Percentiles rank a stretch among this genome's conserved stretches.
phyloP scores from a whole-genome alignment of 2,113 vertebrate genomes.

The Scopus umbretta region DNA sequence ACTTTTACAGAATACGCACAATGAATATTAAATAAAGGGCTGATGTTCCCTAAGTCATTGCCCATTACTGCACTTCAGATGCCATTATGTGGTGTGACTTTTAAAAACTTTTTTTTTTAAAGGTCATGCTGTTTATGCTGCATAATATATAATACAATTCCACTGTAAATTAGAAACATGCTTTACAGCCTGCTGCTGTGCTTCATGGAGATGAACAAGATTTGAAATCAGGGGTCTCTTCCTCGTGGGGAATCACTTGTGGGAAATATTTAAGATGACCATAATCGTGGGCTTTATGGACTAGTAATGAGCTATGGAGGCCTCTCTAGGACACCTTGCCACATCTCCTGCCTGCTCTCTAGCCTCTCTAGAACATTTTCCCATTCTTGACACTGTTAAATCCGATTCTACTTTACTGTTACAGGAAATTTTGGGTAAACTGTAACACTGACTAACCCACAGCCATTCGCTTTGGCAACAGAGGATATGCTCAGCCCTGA shows the following conservation, averaged over 20 bases:
- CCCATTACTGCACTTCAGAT: not conserved
- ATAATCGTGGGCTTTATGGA: not conserved
- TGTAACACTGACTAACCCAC: not conserved
- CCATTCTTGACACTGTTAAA: not conserved
- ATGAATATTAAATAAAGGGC: conserved; percentile 30
- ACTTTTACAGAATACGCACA: not conserved
- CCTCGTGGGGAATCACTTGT: not conserved
- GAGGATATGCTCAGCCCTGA: not conserved
- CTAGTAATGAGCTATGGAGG: not conserved
- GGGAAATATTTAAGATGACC: not conserved
- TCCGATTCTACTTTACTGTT: not conserved
- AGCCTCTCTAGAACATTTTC: not conserved
- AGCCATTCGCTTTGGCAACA: not conserved
- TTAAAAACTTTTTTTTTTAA: conserved; percentile 42
- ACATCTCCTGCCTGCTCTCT: not conserved
- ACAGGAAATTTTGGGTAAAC: not conserved
- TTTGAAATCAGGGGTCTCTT: not conserved
- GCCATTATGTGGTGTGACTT: not conserved
- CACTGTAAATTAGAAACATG: conserved; percentile 22
- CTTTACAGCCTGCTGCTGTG: conserved; percentile 25
- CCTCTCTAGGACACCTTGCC: not conserved
- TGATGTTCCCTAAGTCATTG: not conserved
- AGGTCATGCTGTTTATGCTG: conserved; percentile 48
- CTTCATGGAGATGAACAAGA: conserved; percentile 13
- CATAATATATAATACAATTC: conserved; percentile 13